phyloP scores from a whole-genome alignment of 2,797 vertebrate species.

The Vespertilio murinus region DNA sequence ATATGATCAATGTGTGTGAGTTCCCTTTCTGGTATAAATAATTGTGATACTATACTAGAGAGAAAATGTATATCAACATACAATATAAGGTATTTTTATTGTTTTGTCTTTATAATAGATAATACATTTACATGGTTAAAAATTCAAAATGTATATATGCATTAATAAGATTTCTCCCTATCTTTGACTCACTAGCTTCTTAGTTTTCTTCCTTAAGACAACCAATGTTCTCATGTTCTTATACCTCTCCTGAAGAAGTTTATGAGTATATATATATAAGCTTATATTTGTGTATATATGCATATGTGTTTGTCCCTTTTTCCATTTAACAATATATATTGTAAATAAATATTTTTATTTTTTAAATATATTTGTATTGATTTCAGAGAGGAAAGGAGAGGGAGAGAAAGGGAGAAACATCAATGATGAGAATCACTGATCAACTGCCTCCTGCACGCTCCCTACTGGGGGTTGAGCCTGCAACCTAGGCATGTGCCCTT shows the following conservation, averaged over 20 bases:
- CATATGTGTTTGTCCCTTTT: neutral
- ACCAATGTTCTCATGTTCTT: neutral
- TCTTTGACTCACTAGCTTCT: neutral
- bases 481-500: no score
- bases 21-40: constrained; percentile 34
- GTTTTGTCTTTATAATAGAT: constrained; percentile 27
- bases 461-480: no score
- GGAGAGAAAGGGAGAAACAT: no score
- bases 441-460: no score
- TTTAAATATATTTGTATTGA: no score
- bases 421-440: no score
- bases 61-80: constrained; percentile 11
- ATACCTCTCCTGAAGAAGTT: neutral
- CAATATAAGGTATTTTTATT: neutral
- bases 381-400: no score
- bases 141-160: constrained; percentile 5
- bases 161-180: constrained; percentile 17
- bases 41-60: neutral
- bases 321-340: neutral
- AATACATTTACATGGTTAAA: constrained; percentile 14
- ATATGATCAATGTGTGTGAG: neutral
- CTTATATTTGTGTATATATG: neutral
- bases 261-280: neutral
- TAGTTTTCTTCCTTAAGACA: neutral
- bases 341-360: constrained; percentile 28